These are phyloP conservation scores for Salticus scenicus DNA, from an alignment of 2,888 invertebrate species.

Conservation along the genomic window DNA sequence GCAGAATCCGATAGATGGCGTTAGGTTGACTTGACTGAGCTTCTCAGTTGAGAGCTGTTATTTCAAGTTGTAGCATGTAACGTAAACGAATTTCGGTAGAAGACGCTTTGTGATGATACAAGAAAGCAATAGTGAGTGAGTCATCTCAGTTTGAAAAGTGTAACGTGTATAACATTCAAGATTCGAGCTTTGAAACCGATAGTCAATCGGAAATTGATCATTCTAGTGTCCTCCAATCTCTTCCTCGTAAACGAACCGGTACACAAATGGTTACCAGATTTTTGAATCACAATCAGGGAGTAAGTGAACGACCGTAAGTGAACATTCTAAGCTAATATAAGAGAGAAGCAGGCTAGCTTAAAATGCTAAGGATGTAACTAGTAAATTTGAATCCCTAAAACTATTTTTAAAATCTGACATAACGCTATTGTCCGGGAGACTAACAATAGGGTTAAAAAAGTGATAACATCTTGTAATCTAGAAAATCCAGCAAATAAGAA, in stretches of 20 bases:
- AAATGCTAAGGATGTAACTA: not conserved
- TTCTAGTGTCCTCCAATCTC: not conserved
- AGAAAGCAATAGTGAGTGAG: no score
- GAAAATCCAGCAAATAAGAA: no score
- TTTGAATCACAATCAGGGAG: not conserved
- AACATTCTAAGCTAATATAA: not conserved
- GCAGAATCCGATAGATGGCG: not conserved
- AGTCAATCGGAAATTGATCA: constrained; percentile 1
- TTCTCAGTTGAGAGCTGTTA: no score
- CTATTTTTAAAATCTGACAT: no score
- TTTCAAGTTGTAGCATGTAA: no score
- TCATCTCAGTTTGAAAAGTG: no score
- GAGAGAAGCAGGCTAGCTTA: no score
- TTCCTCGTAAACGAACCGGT: not conserved
- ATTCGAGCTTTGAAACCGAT: not conserved
- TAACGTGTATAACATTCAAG: not conserved
- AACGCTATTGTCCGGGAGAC: not conserved
- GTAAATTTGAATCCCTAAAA: not conserved
- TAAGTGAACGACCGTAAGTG: not conserved
- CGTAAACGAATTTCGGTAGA: no score
- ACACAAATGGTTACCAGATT: not conserved
- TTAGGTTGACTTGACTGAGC: not conserved
- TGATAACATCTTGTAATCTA: no score
- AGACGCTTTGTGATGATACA: no score
- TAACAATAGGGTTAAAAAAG: not conserved